A percentile compares a stretch with the other conserved stretches of the same genome.
Evolutionary conservation across 2,113 vertebrate species (phyloP).

Genomic region (Salvelinus alpinus): DNA sequence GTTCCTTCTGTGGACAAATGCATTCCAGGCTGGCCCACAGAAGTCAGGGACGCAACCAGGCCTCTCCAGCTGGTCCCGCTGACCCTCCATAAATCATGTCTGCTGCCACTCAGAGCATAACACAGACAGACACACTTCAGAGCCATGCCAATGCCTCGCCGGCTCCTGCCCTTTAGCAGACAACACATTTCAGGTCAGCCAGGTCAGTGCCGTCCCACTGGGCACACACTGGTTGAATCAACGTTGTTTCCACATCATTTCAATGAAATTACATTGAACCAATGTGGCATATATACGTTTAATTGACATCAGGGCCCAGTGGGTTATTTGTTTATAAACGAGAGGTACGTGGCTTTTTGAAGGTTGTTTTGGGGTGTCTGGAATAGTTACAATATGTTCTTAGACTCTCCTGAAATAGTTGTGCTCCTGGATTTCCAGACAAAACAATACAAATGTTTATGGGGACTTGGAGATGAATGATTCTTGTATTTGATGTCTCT

Average conservation of each 20-base stretch:
- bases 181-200: neutral
- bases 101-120: conserved; percentile 1
- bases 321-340: neutral
- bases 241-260: no score
- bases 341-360: neutral
- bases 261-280: no score
- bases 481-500: neutral
- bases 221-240: no score
- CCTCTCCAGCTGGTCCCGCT: conserved; percentile 1
- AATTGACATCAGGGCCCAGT: no score
- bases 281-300: no score
- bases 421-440: neutral
- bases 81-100: neutral
- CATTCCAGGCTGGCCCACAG: conserved; percentile 6
- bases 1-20: conserved; percentile 12
- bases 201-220: neutral
- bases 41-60: neutral
- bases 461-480: neutral
- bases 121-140: conserved; percentile 6
- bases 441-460: neutral
- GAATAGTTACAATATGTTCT: neutral
- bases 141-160: neutral
- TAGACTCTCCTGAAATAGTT: neutral
- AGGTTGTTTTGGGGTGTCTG: neutral
- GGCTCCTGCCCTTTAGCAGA: neutral